Conservation (phyloP, 2,797 vertebrate species). For the Melanotaenia trifasciata region DNA sequence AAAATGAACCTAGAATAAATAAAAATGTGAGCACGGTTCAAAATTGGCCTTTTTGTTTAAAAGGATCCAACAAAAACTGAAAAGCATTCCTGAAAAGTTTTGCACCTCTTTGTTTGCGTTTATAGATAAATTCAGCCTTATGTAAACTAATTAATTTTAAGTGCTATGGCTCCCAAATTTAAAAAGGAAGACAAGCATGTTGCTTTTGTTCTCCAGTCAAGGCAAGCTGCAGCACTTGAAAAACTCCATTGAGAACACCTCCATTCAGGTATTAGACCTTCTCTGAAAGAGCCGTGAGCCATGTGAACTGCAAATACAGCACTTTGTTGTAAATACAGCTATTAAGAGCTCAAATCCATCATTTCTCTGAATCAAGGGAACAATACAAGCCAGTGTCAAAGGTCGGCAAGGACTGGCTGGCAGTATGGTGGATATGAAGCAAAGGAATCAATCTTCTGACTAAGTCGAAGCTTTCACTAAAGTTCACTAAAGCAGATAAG, state of each 20-base stretch:
- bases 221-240: conserved; percentile 37
- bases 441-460: conserved; percentile 72
- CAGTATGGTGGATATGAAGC: conserved; percentile 55
- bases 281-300: conserved; percentile 50
- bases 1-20: no score
- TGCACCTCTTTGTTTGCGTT: background rate
- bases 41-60: no score
- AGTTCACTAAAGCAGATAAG: conserved; percentile 69
- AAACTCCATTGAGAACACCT: conserved; percentile 44
- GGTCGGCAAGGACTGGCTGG: conserved; percentile 51
- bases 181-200: conserved; percentile 3
- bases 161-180: background rate
- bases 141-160: conserved; percentile 18
- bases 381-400: conserved; percentile 49
- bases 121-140: background rate
- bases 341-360: conserved; percentile 67
- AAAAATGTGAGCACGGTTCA: no score
- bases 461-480: conserved; percentile 55
- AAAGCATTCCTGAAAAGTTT: background rate
- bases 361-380: conserved; percentile 58
- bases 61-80: background rate
- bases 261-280: conserved; percentile 41
- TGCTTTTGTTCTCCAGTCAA: conserved; percentile 26
- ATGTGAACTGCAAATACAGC: conserved; percentile 70
- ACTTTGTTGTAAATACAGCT: conserved; percentile 50